These are phyloP conservation scores for Hypolimnas misippus DNA, from an alignment of 2,888 invertebrate species.

Conservation along the genomic window DNA sequence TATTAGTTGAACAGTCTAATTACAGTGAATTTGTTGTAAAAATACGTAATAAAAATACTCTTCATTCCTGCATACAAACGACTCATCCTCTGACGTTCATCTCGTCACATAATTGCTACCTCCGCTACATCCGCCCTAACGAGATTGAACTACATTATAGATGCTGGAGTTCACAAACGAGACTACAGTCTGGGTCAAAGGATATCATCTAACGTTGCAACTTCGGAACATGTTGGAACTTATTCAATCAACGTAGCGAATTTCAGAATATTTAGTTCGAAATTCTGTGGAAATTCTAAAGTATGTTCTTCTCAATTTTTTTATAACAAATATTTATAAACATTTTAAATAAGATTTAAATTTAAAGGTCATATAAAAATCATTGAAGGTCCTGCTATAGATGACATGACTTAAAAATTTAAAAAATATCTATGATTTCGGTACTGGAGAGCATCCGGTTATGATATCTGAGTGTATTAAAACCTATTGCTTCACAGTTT, in stretches of 20 bases:
- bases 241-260: not conserved
- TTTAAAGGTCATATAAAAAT: too few species aligned
- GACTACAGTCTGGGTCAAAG: conserved; percentile 6
- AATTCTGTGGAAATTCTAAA: not conserved
- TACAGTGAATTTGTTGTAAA: not conserved
- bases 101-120: not conserved
- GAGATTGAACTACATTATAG: conserved; percentile 8
- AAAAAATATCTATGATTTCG: too few species aligned
- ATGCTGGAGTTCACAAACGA: not conserved
- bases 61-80: not conserved
- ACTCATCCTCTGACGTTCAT: not conserved
- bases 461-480: too few species aligned
- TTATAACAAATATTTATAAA: too few species aligned
- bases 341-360: too few species aligned
- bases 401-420: too few species aligned
- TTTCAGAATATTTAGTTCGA: not conserved
- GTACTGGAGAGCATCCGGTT: too few species aligned
- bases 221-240: not conserved
- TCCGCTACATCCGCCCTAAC: not conserved
- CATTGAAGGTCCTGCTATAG: too few species aligned
- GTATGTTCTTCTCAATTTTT: too few species aligned
- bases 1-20: too few species aligned
- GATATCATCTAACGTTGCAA: conserved; percentile 1
- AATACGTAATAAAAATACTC: not conserved
- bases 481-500: too few species aligned